Percentiles rank a stretch among this genome's conserved stretches.
phyloP scores from a whole-genome alignment of 2,797 vertebrate species.

The Sparus aurata region DNA sequence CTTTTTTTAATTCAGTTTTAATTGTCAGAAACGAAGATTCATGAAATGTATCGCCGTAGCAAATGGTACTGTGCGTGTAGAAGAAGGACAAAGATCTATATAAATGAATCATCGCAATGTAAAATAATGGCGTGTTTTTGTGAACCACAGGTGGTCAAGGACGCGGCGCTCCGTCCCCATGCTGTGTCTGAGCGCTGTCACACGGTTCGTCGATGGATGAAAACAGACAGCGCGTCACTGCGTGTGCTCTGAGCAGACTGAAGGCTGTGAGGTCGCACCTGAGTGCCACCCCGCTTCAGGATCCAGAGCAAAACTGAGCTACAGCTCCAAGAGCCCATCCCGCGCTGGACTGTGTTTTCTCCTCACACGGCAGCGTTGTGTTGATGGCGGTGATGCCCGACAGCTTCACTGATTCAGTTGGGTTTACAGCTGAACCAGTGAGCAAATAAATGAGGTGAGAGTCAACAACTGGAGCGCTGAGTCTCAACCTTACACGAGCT shows the following conservation, averaged over 20 bases:
- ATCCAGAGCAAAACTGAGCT: not conserved
- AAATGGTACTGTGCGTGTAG: not conserved
- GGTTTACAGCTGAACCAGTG: slow-evolving; percentile 7
- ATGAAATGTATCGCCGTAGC: not conserved
- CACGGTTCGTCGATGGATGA: slow-evolving; percentile 39
- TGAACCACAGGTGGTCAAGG: slow-evolving; percentile 1
- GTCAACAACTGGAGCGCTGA: not conserved
- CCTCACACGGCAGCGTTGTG: not conserved
- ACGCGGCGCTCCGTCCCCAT: not conserved
- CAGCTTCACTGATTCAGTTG: slow-evolving; percentile 31
- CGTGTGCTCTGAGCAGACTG: not conserved
- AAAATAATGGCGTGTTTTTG: not conserved
- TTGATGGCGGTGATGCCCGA: not conserved
- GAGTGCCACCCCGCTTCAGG: slow-evolving; percentile 18
- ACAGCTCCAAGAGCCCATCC: not conserved
- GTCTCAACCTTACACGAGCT: not conserved
- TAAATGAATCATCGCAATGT: not conserved
- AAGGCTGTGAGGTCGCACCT: slow-evolving; percentile 22
- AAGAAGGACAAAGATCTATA: not conserved
- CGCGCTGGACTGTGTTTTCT: not conserved
- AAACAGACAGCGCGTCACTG: slow-evolving; percentile 36
- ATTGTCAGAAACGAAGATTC: not conserved
- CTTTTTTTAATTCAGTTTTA: not conserved
- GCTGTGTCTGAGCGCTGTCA: slow-evolving; percentile 21
- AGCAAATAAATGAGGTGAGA: slow-evolving; percentile 20